Conservation (phyloP, 2,797 vertebrate species). For the Erpetoichthys calabaricus region DNA sequence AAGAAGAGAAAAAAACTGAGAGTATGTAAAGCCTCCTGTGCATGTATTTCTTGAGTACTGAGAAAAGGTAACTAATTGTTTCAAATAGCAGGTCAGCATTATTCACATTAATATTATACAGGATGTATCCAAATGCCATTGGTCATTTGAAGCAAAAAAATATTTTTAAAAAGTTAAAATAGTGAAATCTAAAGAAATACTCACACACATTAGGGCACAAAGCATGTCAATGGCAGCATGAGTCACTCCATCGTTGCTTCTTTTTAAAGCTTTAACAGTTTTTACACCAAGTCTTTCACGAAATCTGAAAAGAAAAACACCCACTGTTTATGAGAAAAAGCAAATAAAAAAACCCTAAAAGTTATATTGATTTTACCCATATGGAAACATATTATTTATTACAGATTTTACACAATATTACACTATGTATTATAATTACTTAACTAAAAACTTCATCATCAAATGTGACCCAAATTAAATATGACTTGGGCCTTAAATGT, state of each 20-base stretch:
- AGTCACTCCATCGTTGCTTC: slow-evolving; percentile 83
- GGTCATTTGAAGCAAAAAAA: no score
- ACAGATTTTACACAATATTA: no score
- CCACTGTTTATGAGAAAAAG: not conserved
- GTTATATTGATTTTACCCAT: not conserved
- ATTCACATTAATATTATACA: no score
- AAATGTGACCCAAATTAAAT: no score
- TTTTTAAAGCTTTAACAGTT: slow-evolving; percentile 94
- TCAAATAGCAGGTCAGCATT: no score
- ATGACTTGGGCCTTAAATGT: no score
- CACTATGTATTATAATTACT: no score
- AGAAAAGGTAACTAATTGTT: slow-evolving; percentile 5
- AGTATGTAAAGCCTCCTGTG: no score
- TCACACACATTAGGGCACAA: slow-evolving; percentile 99
- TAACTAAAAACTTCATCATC: no score
- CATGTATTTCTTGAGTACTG: not conserved
- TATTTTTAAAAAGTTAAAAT: slow-evolving; percentile 1
- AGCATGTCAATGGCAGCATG: slow-evolving; percentile 96
- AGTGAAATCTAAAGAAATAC: slow-evolving; percentile 31
- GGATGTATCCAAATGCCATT: slow-evolving; percentile 7
- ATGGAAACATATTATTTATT: no score
- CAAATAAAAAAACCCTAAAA: not conserved
- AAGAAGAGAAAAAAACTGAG: no score
- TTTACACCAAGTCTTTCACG: slow-evolving; percentile 91
- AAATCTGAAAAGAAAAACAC: slow-evolving; percentile 51